Evolutionary conservation across 2,888 invertebrate genomes (phyloP).

Genomic region (Hypomecis atomaria): DNA sequence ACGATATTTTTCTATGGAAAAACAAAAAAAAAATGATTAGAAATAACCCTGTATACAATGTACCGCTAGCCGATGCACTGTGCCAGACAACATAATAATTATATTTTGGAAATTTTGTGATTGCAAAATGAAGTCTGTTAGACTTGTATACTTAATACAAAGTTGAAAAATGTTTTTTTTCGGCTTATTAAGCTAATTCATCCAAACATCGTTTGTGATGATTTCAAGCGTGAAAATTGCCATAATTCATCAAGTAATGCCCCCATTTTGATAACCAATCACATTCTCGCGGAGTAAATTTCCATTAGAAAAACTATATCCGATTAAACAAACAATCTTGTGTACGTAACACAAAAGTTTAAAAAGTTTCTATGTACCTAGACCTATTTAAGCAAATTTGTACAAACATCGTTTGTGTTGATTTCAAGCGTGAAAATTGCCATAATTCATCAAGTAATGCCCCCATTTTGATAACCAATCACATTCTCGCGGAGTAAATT

Average conservation of each 20-base stretch:
- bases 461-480: conserved; percentile 34
- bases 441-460: conserved; percentile 28
- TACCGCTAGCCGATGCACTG: too few relatives aligned
- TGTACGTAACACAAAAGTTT: background rate
- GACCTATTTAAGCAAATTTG: background rate
- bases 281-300: conserved; percentile 43
- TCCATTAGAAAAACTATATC: too few relatives aligned
- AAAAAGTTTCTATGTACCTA: too few relatives aligned
- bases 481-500: conserved; percentile 43
- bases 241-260: conserved; percentile 28
- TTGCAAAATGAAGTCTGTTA: too few relatives aligned
- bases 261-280: conserved; percentile 34
- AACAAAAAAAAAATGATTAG: too few relatives aligned
- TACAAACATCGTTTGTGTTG: conserved; percentile 1
- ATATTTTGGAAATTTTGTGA: too few relatives aligned
- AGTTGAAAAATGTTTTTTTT: background rate
- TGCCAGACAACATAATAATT: too few relatives aligned
- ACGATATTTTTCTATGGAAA: too few relatives aligned
- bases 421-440: conserved; percentile 14
- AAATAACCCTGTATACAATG: too few relatives aligned
- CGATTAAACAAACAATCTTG: too few relatives aligned
- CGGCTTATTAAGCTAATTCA: background rate
- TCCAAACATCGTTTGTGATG: conserved; percentile 1
- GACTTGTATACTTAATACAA: background rate
- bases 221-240: conserved; percentile 14